Base-by-base conservation (phyloP, 2,888 invertebrate genomes). In the Phaedon cochleariae region DNA sequence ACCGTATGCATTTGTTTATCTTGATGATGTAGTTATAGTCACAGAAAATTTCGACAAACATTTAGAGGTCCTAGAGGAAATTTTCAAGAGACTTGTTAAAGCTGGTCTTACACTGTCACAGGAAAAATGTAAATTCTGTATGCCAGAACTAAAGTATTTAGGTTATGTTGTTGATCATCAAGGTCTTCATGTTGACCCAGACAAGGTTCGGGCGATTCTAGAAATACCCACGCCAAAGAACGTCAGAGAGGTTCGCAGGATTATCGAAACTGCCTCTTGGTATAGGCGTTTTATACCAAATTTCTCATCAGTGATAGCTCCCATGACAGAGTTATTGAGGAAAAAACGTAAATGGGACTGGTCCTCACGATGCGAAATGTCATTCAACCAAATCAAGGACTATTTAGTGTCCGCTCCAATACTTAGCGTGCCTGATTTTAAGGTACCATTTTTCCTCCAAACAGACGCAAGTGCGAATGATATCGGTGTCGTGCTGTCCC, bases 1-100 rank as follows among this genome's bases (percentile, higher is more conserved):
- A 26, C 72, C 69, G 9, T 52, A 71, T 45, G 65, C 68, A 1
- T 75, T 74, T 41, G 71, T 68, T 1, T 76, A 77, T 49, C 54
- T 74, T 7, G 74, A 75, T 37, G 76, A 76, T 29, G 63, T 76
- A 17, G 70, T 77, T 10, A 65, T n/a, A n/a, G n/a, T n/a, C n/a
- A n/a, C n/a, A n/a, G n/a, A n/a, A n/a, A n/a, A n/a, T n/a, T n/a
- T n/a, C n/a, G n/a, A n/a, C n/a, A n/a, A n/a, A n/a, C n/a, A n/a
- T n/a, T n/a, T n/a, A n/a, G n/a, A n/a, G n/a, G n/a, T 76, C 0
- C 58, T 55, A 2, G 72, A 61, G 7, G 10, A 26, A 41, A 69
- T 54, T 0, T 75, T 75, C n/a, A n/a, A n/a, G n/a, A n/a, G 20
- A 12, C 74, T 74, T 53, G 4, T 72, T 20, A 37, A 68, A 10